A percentile compares a stretch with the other conserved stretches of the same genome.
Conservation (phyloP, 1,140 invertebrate species). For the Drosophila nigromelanica region DNA sequence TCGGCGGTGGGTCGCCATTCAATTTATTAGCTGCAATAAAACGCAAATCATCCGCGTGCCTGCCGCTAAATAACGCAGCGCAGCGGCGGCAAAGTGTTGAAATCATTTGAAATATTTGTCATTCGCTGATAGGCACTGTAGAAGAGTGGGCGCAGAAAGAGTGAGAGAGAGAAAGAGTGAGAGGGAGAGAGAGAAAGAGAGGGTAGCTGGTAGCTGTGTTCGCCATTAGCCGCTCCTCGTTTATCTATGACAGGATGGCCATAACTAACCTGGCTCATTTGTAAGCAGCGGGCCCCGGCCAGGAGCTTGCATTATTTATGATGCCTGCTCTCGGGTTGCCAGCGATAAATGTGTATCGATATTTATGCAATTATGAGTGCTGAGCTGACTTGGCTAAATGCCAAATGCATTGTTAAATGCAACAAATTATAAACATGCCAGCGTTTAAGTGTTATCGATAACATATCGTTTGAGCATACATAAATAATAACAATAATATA, state of each 20-base stretch:
- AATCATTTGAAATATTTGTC: constrained; percentile 83
- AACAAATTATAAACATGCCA: constrained; percentile 3
- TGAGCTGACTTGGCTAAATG: neutral
- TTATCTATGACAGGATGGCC: constrained; percentile 53
- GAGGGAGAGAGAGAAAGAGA: neutral
- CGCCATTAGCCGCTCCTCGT: constrained; percentile 42
- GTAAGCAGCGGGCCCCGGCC: constrained; percentile 9
- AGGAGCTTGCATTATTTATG: constrained; percentile 34
- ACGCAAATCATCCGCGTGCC: constrained; percentile 68
- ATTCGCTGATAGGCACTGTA: constrained; percentile 58
- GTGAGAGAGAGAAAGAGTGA: neutral
- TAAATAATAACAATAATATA: neutral
- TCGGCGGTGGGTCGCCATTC: constrained; percentile 76
- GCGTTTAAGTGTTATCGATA: constrained; percentile 12
- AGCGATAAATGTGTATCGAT: constrained; percentile 48
- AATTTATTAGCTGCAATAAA: constrained; percentile 82
- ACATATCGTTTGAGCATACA: neutral
- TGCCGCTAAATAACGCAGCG: constrained; percentile 9
- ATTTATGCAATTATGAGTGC: constrained; percentile 34
- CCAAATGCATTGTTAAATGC: neutral
- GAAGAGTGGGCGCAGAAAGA: constrained; percentile 10
- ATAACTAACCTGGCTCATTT: constrained; percentile 51
- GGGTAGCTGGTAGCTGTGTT: constrained; percentile 5
- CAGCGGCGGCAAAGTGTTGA: constrained; percentile 73
- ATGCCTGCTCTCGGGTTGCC: constrained; percentile 4